Conservation (phyloP, 2,888 invertebrate species). For the Eupithecia abbreviata region DNA sequence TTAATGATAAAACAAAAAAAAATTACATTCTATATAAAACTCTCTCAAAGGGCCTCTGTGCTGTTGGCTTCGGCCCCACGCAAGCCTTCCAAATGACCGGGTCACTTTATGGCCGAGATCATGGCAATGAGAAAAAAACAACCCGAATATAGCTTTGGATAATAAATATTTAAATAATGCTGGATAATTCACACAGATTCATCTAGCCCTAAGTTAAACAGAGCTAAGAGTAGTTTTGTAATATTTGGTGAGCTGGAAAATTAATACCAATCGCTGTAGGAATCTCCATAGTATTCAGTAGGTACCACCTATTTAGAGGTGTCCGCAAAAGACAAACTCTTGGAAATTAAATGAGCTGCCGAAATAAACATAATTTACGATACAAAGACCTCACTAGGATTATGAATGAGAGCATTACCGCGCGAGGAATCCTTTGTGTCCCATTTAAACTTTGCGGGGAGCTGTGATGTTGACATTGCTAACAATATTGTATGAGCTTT, state of each 20-base stretch:
- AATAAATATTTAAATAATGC: too few species aligned
- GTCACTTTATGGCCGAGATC: too few species aligned
- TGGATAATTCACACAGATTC: too few species aligned
- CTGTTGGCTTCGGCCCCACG: too few species aligned
- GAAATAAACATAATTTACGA: conserved; percentile 15
- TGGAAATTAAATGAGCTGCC: background rate
- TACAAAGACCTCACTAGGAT: conserved; percentile 9
- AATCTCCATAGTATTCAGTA: background rate
- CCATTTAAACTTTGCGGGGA: conserved; percentile 35
- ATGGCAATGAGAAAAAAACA: too few species aligned
- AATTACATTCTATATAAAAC: too few species aligned
- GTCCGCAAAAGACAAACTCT: background rate
- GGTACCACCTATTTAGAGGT: background rate
- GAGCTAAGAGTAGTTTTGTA: too few species aligned
- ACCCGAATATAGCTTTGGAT: too few species aligned
- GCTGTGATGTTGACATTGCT: conserved; percentile 21
- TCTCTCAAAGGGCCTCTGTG: too few species aligned
- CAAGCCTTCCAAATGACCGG: too few species aligned
- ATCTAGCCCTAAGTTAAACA: too few species aligned
- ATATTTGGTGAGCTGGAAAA: background rate
- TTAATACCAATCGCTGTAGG: background rate
- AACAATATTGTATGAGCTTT: conserved; percentile 24
- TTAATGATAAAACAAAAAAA: too few species aligned
- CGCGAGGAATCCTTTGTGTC: conserved; percentile 30
- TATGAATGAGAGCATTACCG: conserved; percentile 20